Base-by-base conservation (phyloP, 2,888 invertebrate genomes). In the Bembecia ichneumoniformis region DNA sequence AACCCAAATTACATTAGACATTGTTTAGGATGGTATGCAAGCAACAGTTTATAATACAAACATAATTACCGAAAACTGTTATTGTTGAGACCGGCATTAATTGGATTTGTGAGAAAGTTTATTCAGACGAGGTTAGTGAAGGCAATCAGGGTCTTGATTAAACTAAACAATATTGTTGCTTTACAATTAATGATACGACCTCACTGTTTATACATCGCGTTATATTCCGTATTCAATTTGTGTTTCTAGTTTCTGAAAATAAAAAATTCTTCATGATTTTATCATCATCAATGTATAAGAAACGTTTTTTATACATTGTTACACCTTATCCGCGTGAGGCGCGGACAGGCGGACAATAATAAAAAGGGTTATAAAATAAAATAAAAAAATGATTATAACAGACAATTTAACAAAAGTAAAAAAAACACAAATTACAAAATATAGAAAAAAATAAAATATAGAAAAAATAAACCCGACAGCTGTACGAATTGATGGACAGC, bases 61-160 rank as follows among this genome's bases (percentile, higher is more conserved):
- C 74, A 78, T 77, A 74, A 82, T 82, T 77, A 79, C 63, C 67
- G 68, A 76, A 79, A 80, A 80, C 71, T 79, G 77, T 80, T 82
- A 79, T 82, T 82, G 74, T 80, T 82, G 71, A 77, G 78, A 68
- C 72, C 62, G 58, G 63, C 62, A 77, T 74, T 82, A 83, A 84
- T 84, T 83, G 77, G 80, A 82, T 82, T 81, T 73, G 63, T 68
- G 64, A 62, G 66, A 55, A 74, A 81, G 82, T 84, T 84, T 83
- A 81, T 83, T 74, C 72, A 80, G 80, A 72, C 64, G 66, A 73
- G 78, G 77, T 76, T 76, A 74, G 68, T 65, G 54, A 62, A 74
- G 77, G 74, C 79, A 80, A 78, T 77, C 68, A 74, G 70, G 71
- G 68, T 72, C 75, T 77, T 82, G 77, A 83, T 82, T 83, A 82